Base-by-base conservation (phyloP, 2,113 vertebrate genomes). In the Coturnix japonica region DNA sequence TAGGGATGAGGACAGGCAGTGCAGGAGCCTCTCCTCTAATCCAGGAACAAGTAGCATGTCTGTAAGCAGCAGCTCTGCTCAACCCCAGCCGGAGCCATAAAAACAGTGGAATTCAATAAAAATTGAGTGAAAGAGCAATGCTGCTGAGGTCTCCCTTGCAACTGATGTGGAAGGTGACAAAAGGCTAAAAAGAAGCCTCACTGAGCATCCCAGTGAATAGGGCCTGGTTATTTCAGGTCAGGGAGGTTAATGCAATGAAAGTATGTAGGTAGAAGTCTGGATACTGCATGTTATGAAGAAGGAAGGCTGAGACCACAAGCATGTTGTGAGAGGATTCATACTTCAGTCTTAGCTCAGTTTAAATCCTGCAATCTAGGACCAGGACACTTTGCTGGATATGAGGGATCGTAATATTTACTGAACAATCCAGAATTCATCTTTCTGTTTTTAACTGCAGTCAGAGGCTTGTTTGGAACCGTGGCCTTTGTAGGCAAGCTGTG, bases 351-450 rank as follows among this genome's bases (percentile, higher is more conserved):
- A 41, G 14, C 33, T 39, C 17, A 60, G 31, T n/a, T 2, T 8
- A 46, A 53, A 7, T 35, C 30, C n/a, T 28, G 39, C 60, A 31
- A 44, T 15, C 33, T 14, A 28, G 53, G 12, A 72, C 21, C 1
- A 1, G 39, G 37, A 19, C 39, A 60, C 37, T n/a, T 8, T 5
- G 16, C 21, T 56, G 41, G 0, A 1, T 13, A 18, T 20, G 6
- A 19, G 54, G 33, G 65, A 60, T 22, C 30, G 13, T 41, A 77
- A 47, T 37, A 21, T 33, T 59, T 46, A 60, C 3, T 33, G 23
- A 64, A 66, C 72, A 28, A 66, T 14, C 25, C 33, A 21, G 66
- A 61, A 78, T 22, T 91, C 31, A 46, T 30, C 26, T 7, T 49
- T 39, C 15, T 15, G 17, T 35, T 61, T 54, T 19, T 35, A 31